Base-by-base conservation (phyloP, 2,113 vertebrate species). In the Cyphomyrus plagiostoma region DNA sequence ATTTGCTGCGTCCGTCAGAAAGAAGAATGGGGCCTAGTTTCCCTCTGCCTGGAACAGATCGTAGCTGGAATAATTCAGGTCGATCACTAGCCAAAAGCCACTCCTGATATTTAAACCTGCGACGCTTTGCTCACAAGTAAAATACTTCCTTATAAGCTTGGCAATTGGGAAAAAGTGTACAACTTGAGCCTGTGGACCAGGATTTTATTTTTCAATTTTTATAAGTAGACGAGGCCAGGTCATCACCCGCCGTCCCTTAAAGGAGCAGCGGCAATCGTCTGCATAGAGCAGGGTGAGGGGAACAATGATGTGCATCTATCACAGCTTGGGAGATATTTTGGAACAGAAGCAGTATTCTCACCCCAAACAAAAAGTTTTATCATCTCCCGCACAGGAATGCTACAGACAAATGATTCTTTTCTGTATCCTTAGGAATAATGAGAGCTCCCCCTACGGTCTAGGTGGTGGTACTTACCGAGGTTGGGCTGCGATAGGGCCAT, bases 401-500 rank as follows among this genome's bases (percentile, higher is more conserved):
- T 45, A 39, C 80, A 45, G 42, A 17, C 42, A 77, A 77, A 77
- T 77, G 15, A 39, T 77, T 6, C 5, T 77, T 77, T 15, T 77
- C 70, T 17, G 70, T 35, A 77, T 21, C 35, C 23, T 17, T 46
- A 48, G 45, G 45, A 42, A 84, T 19, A 84, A 26, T 10, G 45
- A 30, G 30, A 3, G 48, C 4, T 86, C 85, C 46, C 46, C 15
- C 30, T 26, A 49, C 23, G 23, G 58, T 23, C 30, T 45, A 17
- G 35, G 49, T 17, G 45, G 2, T 3, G 62, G 77, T 86, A 92
- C 97, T 97, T 93, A 98, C 97, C 96, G 0, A 97, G 95, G 91
- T 96, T 97, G 1, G 97, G 96, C 92, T 97, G 97, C 8, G 97
- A 96, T 93, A 96, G 93, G 0, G 96, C 95, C 95, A 97, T 94